Evolutionary conservation across 2,888 invertebrate species (phyloP).

Genomic region (Drosophila eohydei): DNA sequence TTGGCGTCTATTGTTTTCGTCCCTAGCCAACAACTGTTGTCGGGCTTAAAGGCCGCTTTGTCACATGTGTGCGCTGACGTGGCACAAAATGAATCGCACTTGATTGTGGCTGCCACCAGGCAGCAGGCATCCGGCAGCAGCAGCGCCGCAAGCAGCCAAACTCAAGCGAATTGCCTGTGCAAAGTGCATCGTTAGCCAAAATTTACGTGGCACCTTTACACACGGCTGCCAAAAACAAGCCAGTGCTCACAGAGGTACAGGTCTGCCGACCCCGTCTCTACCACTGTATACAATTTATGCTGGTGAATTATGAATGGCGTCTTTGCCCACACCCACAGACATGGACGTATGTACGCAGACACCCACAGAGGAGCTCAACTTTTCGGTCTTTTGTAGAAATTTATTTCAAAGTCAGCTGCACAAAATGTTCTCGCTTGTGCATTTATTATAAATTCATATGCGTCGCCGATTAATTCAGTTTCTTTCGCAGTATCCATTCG

Average conservation of each 20-base stretch:
- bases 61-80: conserved; percentile 68
- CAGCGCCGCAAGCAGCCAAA: conserved; percentile 24
- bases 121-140: not conserved
- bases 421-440: conserved; percentile 58
- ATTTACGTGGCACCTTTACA: conserved; percentile 75
- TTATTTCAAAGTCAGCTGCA: conserved; percentile 77
- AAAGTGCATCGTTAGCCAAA: conserved; percentile 78
- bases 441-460: conserved; percentile 74
- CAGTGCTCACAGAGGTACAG: conserved; percentile 23
- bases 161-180: conserved; percentile 61
- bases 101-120: conserved; percentile 68
- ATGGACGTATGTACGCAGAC: conserved; percentile 4
- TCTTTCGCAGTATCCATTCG: conserved; percentile 35
- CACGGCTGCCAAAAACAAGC: conserved; percentile 70
- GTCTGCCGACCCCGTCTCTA: conserved; percentile 7
- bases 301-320: conserved; percentile 72
- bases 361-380: conserved; percentile 23
- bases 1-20: conserved; percentile 54
- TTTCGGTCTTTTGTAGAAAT: conserved; percentile 51
- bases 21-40: conserved; percentile 24
- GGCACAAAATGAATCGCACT: conserved; percentile 76
- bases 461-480: conserved; percentile 75
- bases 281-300: conserved; percentile 62
- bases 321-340: conserved; percentile 44
- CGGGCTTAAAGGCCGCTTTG: conserved; percentile 41